These are phyloP conservation scores for Spondyliosoma cantharus DNA, from an alignment of 2,797 vertebrate species.

Conservation along the genomic window DNA sequence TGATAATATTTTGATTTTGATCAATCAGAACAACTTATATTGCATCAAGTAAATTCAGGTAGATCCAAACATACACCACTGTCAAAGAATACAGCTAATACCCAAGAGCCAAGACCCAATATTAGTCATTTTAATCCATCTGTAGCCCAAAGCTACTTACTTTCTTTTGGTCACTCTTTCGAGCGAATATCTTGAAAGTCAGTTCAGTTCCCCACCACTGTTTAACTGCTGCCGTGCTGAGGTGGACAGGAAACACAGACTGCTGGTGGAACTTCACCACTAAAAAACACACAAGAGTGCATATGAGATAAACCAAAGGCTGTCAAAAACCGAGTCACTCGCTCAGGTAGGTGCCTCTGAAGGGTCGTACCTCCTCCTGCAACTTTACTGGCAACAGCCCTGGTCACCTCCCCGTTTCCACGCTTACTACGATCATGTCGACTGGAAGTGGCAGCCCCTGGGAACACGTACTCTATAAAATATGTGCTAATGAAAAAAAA, in stretches of 20 bases:
- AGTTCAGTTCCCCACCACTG: conserved; percentile 90
- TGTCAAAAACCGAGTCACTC: too few species aligned
- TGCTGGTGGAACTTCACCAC: conserved; percentile 91
- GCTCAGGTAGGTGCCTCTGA: background rate
- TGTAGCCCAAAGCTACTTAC: conserved; percentile 70
- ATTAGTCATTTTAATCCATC: background rate
- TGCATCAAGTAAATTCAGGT: background rate
- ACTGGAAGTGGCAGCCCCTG: conserved; percentile 80
- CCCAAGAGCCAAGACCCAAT: background rate
- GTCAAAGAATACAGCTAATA: background rate
- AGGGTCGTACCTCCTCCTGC: conserved; percentile 83
- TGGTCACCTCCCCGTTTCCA: conserved; percentile 82
- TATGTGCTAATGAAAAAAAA: conserved; percentile 85
- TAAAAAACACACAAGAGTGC: conserved; percentile 70
- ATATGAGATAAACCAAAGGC: conserved; percentile 24
- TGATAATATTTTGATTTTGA: too few species aligned
- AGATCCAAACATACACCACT: background rate
- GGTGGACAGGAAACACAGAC: conserved; percentile 88
- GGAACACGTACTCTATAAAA: conserved; percentile 93
- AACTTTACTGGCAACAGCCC: conserved; percentile 90
- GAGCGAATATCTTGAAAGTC: conserved; percentile 89
- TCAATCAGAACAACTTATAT: background rate
- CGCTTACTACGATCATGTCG: conserved; percentile 70
- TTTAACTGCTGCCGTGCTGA: conserved; percentile 81
- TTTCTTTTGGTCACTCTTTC: conserved; percentile 89